These are phyloP conservation scores for Linepithema humile DNA, from an alignment of 1,140 invertebrate genomes.

Conservation along the genomic window DNA sequence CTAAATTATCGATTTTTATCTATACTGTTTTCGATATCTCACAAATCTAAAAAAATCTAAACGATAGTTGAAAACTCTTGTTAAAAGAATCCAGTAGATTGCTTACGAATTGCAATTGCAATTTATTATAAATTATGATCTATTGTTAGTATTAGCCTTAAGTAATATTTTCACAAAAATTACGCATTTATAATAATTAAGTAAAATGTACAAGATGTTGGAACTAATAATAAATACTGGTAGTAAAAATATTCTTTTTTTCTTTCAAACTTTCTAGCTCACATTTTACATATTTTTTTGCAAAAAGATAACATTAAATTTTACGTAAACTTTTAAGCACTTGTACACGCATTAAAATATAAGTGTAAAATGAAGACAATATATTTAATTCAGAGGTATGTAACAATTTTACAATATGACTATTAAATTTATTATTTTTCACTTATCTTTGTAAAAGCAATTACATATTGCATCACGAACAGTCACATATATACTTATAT, in stretches of 20 bases:
- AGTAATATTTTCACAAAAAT: neutral
- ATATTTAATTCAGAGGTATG: too few relatives aligned
- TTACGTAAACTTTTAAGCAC: too few relatives aligned
- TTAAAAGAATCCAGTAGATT: neutral
- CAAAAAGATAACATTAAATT: too few relatives aligned
- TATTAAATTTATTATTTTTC: too few relatives aligned
- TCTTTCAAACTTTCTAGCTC: too few relatives aligned
- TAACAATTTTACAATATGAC: too few relatives aligned
- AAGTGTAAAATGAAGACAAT: too few relatives aligned
- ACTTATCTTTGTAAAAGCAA: too few relatives aligned
- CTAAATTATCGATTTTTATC: conserved; percentile 1
- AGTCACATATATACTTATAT: too few relatives aligned
- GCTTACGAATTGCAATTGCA: neutral
- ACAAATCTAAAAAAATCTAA: neutral
- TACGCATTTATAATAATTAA: neutral
- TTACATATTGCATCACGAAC: too few relatives aligned
- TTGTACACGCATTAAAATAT: too few relatives aligned
- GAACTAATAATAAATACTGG: neutral
- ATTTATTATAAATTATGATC: neutral
- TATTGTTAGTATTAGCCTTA: neutral
- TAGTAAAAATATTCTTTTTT: neutral
- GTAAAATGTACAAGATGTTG: neutral
- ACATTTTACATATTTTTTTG: too few relatives aligned
- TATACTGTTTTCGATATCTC: neutral
- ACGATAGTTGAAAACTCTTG: neutral